Conservation (phyloP, 2,797 vertebrate genomes). For the Helostoma temminkii region DNA sequence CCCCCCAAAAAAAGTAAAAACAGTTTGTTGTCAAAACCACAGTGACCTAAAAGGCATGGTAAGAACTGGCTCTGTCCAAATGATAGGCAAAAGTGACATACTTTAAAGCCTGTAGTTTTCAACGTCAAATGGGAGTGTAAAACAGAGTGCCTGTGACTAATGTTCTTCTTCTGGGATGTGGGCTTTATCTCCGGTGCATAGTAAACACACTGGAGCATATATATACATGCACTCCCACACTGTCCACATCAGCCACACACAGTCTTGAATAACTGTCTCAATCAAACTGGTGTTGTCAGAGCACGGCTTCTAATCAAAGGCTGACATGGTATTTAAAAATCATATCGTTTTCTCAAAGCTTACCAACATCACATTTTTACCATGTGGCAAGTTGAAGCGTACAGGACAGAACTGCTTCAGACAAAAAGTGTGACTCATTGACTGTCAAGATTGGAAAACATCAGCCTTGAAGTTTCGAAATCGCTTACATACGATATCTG, state of each 20-base stretch:
- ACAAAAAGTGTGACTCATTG: slow-evolving; percentile 2
- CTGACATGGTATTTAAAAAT: slow-evolving; percentile 7
- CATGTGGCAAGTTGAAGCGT: neutral
- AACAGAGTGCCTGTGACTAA: slow-evolving; percentile 32
- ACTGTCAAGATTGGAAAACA: slow-evolving; percentile 17
- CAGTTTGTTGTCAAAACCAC: slow-evolving; percentile 56
- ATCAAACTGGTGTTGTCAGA: slow-evolving; percentile 37
- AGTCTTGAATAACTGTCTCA: slow-evolving; percentile 28
- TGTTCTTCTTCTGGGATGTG: slow-evolving; percentile 14
- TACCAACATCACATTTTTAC: slow-evolving; percentile 1
- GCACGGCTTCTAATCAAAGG: slow-evolving; percentile 17
- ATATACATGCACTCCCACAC: slow-evolving; percentile 10
- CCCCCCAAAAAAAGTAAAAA: slow-evolving; percentile 58
- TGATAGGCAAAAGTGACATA: slow-evolving; percentile 7
- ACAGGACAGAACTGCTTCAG: neutral
- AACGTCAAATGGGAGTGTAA: slow-evolving; percentile 24
- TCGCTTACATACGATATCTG: slow-evolving; percentile 9
- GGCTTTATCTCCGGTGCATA: slow-evolving; percentile 39
- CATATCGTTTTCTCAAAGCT: slow-evolving; percentile 11
- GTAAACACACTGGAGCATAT: slow-evolving; percentile 17
- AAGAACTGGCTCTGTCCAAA: slow-evolving; percentile 25
- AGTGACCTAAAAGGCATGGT: slow-evolving; percentile 36
- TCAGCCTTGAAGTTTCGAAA: slow-evolving; percentile 21
- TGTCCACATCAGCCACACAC: slow-evolving; percentile 25
- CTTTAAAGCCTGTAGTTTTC: slow-evolving; percentile 15